Evolutionary conservation across 2,888 invertebrate genomes (phyloP).

Genomic region (Apotomis turbidana): DNA sequence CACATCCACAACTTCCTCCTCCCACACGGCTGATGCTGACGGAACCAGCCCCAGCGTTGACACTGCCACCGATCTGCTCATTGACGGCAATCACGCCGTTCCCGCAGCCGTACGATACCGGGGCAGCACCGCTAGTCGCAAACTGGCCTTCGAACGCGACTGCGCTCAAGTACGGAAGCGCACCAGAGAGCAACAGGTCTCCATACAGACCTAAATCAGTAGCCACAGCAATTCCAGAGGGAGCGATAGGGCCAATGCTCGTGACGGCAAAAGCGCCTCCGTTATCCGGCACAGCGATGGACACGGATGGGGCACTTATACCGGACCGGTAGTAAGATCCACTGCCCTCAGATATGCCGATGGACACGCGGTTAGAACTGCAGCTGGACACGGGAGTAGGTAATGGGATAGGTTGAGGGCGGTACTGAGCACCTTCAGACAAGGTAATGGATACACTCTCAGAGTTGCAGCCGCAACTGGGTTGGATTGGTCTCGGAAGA

Average conservation of each 20-base stretch:
- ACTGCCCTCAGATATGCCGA: background rate
- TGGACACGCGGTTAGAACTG: background rate
- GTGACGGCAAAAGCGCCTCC: constrained; percentile 18
- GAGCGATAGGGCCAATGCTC: constrained; percentile 19
- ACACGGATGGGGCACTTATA: constrained; percentile 18
- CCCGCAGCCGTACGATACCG: constrained; percentile 44
- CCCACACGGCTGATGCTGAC: background rate
- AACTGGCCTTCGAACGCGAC: constrained; percentile 46
- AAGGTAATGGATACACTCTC: background rate
- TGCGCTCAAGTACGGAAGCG: constrained; percentile 54
- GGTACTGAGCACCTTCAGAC: background rate
- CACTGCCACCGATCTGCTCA: constrained; percentile 14
- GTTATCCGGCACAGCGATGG: constrained; percentile 41
- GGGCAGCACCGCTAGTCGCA: constrained; percentile 29
- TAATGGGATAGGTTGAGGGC: background rate
- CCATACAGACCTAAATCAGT: constrained; percentile 48
- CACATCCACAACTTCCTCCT: constrained; percentile 27
- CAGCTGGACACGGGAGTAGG: background rate
- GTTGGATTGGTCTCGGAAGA: background rate
- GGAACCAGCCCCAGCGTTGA: constrained; percentile 16
- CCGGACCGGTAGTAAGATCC: background rate
- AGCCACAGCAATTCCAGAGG: constrained; percentile 47
- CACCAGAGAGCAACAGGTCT: constrained; percentile 53
- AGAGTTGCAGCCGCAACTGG: background rate
- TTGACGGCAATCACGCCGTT: constrained; percentile 36